Conservation (phyloP, 2,797 vertebrate genomes). For the Hybognathus amarus region DNA sequence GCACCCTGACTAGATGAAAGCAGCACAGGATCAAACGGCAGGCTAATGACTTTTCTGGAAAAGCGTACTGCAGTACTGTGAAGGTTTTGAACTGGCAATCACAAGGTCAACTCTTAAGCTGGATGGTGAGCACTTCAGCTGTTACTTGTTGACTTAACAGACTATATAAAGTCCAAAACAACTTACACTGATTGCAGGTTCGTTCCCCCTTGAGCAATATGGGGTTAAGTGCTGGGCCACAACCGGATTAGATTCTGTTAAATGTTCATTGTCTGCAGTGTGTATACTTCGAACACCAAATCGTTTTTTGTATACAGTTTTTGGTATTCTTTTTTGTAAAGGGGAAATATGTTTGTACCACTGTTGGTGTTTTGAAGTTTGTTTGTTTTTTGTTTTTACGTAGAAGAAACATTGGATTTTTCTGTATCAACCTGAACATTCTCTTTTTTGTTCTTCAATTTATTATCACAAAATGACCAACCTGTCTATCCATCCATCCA, state of each 20-base stretch:
- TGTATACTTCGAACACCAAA: neutral
- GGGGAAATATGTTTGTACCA: too few relatives aligned
- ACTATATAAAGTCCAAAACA: neutral
- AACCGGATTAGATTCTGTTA: neutral
- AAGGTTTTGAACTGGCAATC: conserved; percentile 10
- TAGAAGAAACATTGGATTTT: neutral
- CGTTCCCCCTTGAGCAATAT: neutral
- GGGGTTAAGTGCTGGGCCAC: neutral
- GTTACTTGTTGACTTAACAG: conserved; percentile 23
- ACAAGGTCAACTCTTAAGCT: conserved; percentile 5
- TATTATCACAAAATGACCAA: conserved; percentile 50
- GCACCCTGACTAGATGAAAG: conserved; percentile 41
- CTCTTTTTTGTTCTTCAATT: conserved; percentile 57
- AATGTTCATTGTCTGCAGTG: neutral
- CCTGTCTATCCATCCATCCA: too few relatives aligned
- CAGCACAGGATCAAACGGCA: neutral
- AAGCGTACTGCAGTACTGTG: neutral
- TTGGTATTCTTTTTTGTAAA: neutral
- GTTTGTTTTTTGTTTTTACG: neutral
- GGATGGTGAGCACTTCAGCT: neutral
- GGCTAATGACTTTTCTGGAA: conserved; percentile 16
- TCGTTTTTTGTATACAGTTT: neutral
- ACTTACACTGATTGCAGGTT: neutral
- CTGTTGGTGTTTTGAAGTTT: too few relatives aligned
- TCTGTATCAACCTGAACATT: neutral